Base-by-base conservation (phyloP, 2,888 invertebrate species). In the Machimus rusticus region DNA sequence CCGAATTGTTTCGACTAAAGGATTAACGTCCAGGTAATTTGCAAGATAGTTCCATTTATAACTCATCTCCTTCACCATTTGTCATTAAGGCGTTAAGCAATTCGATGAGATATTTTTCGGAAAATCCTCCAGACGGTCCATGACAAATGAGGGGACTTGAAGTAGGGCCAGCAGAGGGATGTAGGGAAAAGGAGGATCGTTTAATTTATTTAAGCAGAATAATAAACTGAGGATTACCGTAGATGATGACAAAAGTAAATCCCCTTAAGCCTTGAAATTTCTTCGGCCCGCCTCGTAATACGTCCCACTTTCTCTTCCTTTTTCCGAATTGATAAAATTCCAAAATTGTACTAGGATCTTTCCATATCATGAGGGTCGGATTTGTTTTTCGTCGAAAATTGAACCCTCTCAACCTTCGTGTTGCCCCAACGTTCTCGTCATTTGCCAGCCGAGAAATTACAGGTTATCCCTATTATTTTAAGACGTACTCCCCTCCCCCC, bases 391-490 rank as follows among this genome's bases (percentile, higher is more conserved):
- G n/a, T 66, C 19, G 82, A 84, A 84, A 84, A 57, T 84, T 84
- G 82, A 84, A 84, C 82, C 82, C 82, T 84, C 66, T 66, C 66
- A 57, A 66, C 66, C 39, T 84, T 37, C 66, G n/a, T 37, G 57
- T 31, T 23, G 12, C 19, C 14, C 12, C 16, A 34, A n/a, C 82
- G 28, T 84, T 14, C 23, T 23, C 19, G 55, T 23, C 66, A 57
- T 84, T 66, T 84, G 66, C 37, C 66, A 84, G 66, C 9, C 57
- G 39, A 84, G 82, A 84, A 84, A 84, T 84, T 84, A 37, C 82
- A 84, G 82, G 82, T 66, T 84, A 84, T 84, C 82, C 82, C 66
- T 84, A 84, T 82, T 84, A 84, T 84, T 66, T 66, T 84, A 31
- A 37, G 66, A 66, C 66, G 28, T 66, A 66, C 23, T 23, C 12